Conservation (phyloP, 2,888 invertebrate genomes). For the Acleris emargana region DNA sequence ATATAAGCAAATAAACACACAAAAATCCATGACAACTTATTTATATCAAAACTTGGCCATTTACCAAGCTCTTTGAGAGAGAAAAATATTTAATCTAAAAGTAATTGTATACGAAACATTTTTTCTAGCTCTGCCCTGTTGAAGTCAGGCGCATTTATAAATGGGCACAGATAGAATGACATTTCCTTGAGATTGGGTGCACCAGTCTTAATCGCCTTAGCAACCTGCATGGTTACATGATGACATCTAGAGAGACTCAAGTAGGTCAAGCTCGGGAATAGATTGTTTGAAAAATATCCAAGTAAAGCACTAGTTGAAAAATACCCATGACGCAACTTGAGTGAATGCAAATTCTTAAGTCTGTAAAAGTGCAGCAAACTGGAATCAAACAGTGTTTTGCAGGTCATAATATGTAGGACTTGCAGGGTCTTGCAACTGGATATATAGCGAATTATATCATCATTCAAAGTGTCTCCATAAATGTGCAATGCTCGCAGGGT, state of each 20-base stretch:
- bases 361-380: constrained; percentile 75
- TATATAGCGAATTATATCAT: constrained; percentile 74
- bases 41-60: constrained; percentile 4
- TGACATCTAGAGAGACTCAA: constrained; percentile 77
- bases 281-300: constrained; percentile 77
- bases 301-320: constrained; percentile 78
- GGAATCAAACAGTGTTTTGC: constrained; percentile 80
- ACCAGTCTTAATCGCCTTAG: constrained; percentile 74
- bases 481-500: constrained; percentile 73
- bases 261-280: constrained; percentile 74
- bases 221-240: constrained; percentile 79
- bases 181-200: constrained; percentile 77
- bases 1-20: constrained; percentile 25
- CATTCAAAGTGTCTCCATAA: constrained; percentile 79
- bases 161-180: constrained; percentile 79
- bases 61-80: constrained; percentile 12
- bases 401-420: constrained; percentile 79
- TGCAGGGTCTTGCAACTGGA: constrained; percentile 72
- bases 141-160: constrained; percentile 74
- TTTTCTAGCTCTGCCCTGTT: constrained; percentile 75
- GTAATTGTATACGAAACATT: constrained; percentile 77
- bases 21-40: constrained; percentile 20
- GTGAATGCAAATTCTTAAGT: constrained; percentile 73
- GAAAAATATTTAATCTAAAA: constrained; percentile 66
- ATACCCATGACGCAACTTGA: constrained; percentile 80